Base-by-base conservation (phyloP, 2,797 vertebrate species). In the Cuculus canorus region DNA sequence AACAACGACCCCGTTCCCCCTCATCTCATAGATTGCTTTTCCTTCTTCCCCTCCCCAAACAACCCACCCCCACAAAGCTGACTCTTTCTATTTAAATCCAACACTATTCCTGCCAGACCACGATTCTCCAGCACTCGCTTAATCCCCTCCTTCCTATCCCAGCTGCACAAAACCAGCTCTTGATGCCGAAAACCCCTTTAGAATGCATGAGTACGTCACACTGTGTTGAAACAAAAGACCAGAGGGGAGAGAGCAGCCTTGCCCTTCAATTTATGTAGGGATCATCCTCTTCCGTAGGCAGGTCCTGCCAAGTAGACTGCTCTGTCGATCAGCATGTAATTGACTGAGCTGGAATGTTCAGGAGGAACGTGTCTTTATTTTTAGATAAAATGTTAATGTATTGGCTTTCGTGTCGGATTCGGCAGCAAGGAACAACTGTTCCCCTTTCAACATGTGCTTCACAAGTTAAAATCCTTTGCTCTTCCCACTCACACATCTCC, bases 401-500 rank as follows among this genome's bases (percentile, higher is more conserved):
- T 96, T 96, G 88, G 96, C 96, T 96, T 96, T 92, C 86, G 64
- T 95, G 94, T 88, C 59, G 45, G 94, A 88, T 97, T 92, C 88
- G 75, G 65, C 91, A 96, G 96, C 95, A 96, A 95, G 96, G 91
- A 97, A 90, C 95, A 96, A 95, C 96, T 95, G 96, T 94, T 97
- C 95, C 93, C 88, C 90, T 95, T 96, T 97, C 96, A 96, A 96
- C 95, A 87, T 96, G 95, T 96, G 94, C 96, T 97, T 96, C 95
- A 93, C 96, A 94, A 96, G 94, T 96, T 84, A 95, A 93, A 95
- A 95, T 93, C 90, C 90, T 93, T 92, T 95, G 72, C 96, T 96
- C 92, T 48, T 93, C 96, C 95, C 96, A 86, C 96, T 94, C 93
- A 84, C 94, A 96, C 92, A 94, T 95, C 96, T 92, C 93, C 88